These are phyloP conservation scores for Gastrophryne carolinensis DNA, from an alignment of 2,797 vertebrate species.

Conservation along the genomic window DNA sequence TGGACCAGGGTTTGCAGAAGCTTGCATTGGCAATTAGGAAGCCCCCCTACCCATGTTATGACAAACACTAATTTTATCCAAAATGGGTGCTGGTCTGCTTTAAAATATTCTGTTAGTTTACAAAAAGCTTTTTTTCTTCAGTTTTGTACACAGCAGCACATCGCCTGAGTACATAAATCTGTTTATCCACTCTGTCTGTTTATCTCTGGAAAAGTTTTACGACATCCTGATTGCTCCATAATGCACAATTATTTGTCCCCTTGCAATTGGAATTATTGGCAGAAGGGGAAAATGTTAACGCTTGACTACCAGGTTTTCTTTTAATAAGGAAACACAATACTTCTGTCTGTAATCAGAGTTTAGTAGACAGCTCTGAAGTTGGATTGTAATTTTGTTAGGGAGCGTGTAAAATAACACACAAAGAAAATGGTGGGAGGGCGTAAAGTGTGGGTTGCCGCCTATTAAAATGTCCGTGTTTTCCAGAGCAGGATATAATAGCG, in stretches of 20 bases:
- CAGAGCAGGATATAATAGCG: neutral
- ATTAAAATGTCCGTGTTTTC: slow-evolving; percentile 11
- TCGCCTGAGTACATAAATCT: neutral
- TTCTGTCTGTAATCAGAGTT: neutral
- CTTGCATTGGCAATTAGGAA: no score
- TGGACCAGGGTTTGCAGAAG: no score
- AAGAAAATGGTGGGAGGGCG: neutral
- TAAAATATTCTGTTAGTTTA: no score
- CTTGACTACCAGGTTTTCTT: neutral
- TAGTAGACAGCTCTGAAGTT: neutral
- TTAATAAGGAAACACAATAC: neutral
- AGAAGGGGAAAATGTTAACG: neutral
- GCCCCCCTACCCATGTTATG: no score
- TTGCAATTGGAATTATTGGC: neutral
- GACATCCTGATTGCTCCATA: neutral
- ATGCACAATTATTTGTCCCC: no score
- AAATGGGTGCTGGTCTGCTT: no score
- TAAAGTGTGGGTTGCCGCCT: slow-evolving; percentile 8
- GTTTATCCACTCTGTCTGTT: neutral
- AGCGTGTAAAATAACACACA: slow-evolving; percentile 7
- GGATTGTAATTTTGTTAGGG: neutral
- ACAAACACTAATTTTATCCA: no score
- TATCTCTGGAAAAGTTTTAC: neutral
- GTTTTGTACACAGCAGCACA: no score
- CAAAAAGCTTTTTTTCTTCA: no score